Evolutionary conservation across 1,140 invertebrate species (phyloP), one percentile per base, ranked within the genome.

Genomic region (honey bee (Apis mellifera)): DNA sequence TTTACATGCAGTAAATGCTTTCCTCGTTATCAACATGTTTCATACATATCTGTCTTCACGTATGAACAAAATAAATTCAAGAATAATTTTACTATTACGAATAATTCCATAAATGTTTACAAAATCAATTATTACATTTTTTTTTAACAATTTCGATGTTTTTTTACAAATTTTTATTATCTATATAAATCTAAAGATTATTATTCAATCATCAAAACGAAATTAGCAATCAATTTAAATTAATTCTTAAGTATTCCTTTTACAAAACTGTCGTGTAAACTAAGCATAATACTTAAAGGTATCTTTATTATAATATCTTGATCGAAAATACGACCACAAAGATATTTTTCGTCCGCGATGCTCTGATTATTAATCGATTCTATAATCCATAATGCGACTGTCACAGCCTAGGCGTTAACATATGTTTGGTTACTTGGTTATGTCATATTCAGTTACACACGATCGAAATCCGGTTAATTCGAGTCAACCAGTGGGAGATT

Each of bases 371-470:
- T 69, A 21, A 69, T 69, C 42, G 42, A 69, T 48, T n/a, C 21
- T 69, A 32, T 69, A 69, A 69, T 69, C 42, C 42, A 4, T 48
- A 48, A 48, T 12, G 26, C 12, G 42, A 48, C 66, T 69, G 66
- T 48, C 66, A 69, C 21, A 48, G 42, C n/a, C 4, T 23, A 11
- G 42, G 42, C 66, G n/a, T 69, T 69, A 69, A 42, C 32, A 48
- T 55, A 57, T 26, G 52, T 32, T 59, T 21, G 32, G 12, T n/a
- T 59, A 23, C 13, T 42, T 32, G 19, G 26, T 73, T 73, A 59
- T 73, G 71, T 73, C 55, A 73, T 42, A 73, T n/a, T 73, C 71
- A n/a, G 71, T 73, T 73, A 73, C 55, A 73, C 54, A 7, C 19
- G 71, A 73, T 42, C 54, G 21, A 32, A 42, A 55, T n/a, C 21